Percentiles rank a stretch among this genome's conserved stretches.
Conservation (phyloP, 2,888 invertebrate species). For the Mythimna vitellina region DNA sequence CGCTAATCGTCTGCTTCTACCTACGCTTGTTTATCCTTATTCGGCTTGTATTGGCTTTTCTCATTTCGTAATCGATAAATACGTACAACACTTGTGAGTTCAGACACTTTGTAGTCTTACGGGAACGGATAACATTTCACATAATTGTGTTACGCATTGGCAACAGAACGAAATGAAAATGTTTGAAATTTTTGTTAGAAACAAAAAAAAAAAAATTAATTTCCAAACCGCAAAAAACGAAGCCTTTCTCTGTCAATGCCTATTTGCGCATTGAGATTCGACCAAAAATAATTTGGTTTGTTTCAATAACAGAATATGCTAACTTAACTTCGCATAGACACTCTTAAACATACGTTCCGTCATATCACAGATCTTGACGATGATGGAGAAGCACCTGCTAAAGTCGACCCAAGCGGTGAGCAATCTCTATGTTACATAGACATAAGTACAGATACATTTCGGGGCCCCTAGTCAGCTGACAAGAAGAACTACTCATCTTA, state of each 20-base stretch:
- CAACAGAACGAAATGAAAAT: not conserved
- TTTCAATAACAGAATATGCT: not conserved
- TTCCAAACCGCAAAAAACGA: not conserved
- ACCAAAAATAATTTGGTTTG: slow-evolving; percentile 18
- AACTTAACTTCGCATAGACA: not conserved
- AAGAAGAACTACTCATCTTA: not conserved
- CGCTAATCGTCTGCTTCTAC: not conserved
- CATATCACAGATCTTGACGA: slow-evolving; percentile 35
- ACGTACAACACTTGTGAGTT: not conserved
- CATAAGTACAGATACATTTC: slow-evolving; percentile 7
- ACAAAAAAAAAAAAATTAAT: not conserved
- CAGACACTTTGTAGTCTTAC: not conserved
- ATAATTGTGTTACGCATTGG: not conserved
- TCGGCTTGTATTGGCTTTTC: not conserved
- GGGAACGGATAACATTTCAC: not conserved
- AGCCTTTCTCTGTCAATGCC: not conserved
- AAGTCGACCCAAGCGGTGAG: slow-evolving; percentile 36
- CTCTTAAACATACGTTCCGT: slow-evolving; percentile 33
- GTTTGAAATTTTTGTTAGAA: not conserved
- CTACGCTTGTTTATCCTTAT: not conserved
- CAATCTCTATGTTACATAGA: slow-evolving; percentile 25
- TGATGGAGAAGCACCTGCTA: slow-evolving; percentile 22
- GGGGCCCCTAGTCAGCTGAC: not conserved
- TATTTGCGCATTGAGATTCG: slow-evolving; percentile 11
- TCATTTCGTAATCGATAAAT: not conserved